A percentile compares a stretch with the other conserved stretches of the same genome.
Evolutionary conservation across 2,113 vertebrate genomes (phyloP).

Genomic region (Dipodomys stephensi): DNA sequence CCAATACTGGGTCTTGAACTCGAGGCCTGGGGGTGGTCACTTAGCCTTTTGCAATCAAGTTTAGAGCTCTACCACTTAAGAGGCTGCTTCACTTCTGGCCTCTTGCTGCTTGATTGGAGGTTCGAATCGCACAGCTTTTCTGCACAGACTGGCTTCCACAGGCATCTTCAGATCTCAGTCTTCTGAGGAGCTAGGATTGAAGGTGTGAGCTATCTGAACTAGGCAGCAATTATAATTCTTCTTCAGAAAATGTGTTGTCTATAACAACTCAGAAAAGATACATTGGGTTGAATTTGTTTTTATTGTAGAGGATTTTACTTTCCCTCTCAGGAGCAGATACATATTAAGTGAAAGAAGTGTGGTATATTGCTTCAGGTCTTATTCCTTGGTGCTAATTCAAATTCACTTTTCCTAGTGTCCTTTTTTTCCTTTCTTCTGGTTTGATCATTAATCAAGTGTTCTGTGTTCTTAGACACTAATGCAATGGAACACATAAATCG

Average conservation of each 20-base stretch:
- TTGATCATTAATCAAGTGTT: conserved; percentile 35
- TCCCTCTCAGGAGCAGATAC: not conserved
- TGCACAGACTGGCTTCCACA: no score
- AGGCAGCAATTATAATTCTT: no score
- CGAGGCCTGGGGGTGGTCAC: no score
- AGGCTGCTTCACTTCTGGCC: no score
- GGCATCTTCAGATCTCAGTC: no score
- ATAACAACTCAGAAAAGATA: not conserved
- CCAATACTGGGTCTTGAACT: no score
- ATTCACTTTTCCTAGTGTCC: not conserved
- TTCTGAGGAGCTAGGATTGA: no score
- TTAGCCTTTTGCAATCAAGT: no score
- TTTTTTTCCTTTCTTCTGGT: not conserved
- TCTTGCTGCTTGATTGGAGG: no score
- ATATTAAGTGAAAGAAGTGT: not conserved
- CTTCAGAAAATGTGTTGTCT: not conserved
- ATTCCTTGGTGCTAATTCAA: not conserved
- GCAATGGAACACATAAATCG: conserved; percentile 31
- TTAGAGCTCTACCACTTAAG: no score
- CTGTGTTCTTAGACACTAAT: not conserved
- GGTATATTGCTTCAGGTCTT: not conserved
- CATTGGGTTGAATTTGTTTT: conserved; percentile 33
- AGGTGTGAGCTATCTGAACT: no score
- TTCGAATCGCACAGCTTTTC: no score
- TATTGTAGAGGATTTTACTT: not conserved